These are phyloP conservation scores for Hirtodrosophila trivittata DNA, from an alignment of 2,888 invertebrate species.

Conservation along the genomic window DNA sequence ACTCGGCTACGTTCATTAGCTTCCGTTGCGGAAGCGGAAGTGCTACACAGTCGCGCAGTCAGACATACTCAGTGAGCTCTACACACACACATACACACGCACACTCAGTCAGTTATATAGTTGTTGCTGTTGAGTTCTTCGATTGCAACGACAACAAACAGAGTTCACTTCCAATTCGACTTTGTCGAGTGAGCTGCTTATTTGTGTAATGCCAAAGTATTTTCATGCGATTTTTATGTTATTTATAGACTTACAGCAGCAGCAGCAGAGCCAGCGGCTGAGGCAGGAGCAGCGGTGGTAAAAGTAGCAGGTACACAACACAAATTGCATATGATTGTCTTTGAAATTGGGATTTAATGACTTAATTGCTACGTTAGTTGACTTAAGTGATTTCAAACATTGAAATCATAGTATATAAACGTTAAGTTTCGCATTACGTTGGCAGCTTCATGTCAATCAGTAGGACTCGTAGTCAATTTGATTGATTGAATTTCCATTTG, in stretches of 20 bases:
- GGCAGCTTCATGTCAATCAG: no score
- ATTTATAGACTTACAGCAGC: slow-evolving; percentile 31
- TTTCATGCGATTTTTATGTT: slow-evolving; percentile 55
- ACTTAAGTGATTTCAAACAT: no score
- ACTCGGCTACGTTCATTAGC: slow-evolving; percentile 67
- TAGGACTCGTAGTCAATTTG: no score
- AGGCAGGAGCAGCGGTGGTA: no score
- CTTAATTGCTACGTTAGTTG: no score
- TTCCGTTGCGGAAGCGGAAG: slow-evolving; percentile 77
- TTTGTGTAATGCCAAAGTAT: slow-evolving; percentile 48
- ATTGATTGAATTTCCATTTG: no score
- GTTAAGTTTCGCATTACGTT: no score
- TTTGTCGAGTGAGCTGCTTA: slow-evolving; percentile 52
- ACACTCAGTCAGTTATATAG: not conserved
- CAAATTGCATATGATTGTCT: not conserved
- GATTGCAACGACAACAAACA: slow-evolving; percentile 47
- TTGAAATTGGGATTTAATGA: no score
- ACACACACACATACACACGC: not conserved
- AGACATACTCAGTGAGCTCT: slow-evolving; percentile 67
- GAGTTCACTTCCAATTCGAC: slow-evolving; percentile 43
- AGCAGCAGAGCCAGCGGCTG: no score
- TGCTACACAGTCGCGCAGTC: slow-evolving; percentile 76
- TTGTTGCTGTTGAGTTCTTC: slow-evolving; percentile 35
- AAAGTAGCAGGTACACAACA: no score
- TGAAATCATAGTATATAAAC: no score